Percentiles rank a stretch among this genome's conserved stretches.
Conservation (phyloP, 2,113 vertebrate genomes). For the Cettia cetti region DNA sequence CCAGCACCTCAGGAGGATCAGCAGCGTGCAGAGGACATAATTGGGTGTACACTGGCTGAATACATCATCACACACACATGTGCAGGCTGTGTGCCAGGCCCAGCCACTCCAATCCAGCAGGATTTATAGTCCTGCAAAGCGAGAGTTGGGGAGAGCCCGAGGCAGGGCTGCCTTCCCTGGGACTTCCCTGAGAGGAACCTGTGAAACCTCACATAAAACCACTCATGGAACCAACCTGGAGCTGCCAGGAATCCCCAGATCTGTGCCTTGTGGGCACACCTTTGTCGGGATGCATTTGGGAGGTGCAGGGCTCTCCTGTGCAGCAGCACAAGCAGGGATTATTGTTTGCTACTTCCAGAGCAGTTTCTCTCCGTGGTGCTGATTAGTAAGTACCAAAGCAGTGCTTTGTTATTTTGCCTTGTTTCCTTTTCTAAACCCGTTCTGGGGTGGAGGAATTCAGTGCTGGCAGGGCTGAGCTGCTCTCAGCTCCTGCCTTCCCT, state of each 20-base stretch:
- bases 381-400: background rate
- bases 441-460: background rate
- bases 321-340: background rate
- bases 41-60: background rate
- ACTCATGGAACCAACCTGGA: accelerated
- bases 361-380: background rate
- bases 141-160: background rate
- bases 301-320: background rate
- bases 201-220: background rate
- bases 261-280: accelerated
- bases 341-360: background rate
- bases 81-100: background rate
- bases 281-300: background rate
- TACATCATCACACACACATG: background rate
- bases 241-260: background rate
- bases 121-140: background rate
- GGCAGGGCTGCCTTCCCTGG: background rate
- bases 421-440: background rate
- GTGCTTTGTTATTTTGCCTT: background rate
- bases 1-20: background rate
- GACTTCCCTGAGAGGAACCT: background rate
- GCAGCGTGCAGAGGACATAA: background rate
- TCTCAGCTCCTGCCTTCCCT: background rate
- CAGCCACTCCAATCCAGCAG: background rate
- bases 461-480: background rate